Evolutionary conservation across 2,797 vertebrate species (phyloP).

Genomic region (Phataginus tetradactyla): DNA sequence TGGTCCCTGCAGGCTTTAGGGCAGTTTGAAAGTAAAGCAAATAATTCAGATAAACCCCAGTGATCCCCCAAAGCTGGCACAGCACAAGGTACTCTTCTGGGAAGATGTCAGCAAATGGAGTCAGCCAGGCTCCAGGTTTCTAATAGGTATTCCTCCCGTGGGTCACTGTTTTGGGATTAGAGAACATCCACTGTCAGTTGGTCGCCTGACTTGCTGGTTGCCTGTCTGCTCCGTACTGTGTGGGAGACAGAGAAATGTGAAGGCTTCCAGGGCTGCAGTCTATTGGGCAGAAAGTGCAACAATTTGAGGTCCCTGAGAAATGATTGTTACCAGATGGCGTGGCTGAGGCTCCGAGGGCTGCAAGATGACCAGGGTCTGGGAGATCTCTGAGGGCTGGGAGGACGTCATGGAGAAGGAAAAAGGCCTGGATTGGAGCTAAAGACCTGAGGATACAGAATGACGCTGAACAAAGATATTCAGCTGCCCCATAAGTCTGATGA

Average conservation of each 20-base stretch:
- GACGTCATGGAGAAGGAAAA: neutral
- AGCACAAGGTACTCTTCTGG: neutral
- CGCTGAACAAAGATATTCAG: neutral
- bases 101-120: neutral
- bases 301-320: neutral
- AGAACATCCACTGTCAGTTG: neutral
- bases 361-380: neutral
- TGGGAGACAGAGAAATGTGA: neutral
- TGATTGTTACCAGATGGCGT: neutral
- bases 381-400: neutral
- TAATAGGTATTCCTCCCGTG: neutral
- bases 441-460: neutral
- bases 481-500: neutral
- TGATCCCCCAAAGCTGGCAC: neutral
- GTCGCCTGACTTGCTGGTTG: rapidly evolving
- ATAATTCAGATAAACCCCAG: neutral
- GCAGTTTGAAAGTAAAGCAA: constrained; percentile 19
- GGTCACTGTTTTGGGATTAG: neutral
- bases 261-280: neutral
- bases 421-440: neutral
- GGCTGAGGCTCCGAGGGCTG: neutral
- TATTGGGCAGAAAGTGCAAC: neutral
- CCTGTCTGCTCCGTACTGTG: neutral
- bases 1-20: neutral
- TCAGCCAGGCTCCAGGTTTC: neutral